Evolutionary conservation across 2,113 vertebrate genomes (phyloP), one percentile per base, ranked within the genome.

Genomic region (Nibea albiflora): DNA sequence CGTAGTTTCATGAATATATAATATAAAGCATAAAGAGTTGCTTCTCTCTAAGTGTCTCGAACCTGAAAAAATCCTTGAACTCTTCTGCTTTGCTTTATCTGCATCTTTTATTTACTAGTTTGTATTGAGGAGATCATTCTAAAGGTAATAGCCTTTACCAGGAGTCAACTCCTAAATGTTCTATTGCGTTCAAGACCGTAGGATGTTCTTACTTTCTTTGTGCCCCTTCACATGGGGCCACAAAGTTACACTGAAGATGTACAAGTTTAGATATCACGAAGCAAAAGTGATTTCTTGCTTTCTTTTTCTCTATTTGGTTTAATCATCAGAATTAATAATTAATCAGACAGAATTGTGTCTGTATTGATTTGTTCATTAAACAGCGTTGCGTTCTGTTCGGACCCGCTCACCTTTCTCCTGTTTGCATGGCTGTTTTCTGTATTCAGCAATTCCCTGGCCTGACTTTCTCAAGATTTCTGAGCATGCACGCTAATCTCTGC

Each of bases 1-100:
- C 42, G 1, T 22, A 35, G 46, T 42, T 42, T 71, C 50, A 73
- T 22, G 8, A 74, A 65, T 60, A 24, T 76, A 20, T 14, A 24
- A 61, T 49, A 61, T 65, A 57, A 70, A 73, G 44, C 26, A 66
- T 52, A 11, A 20, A 80, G 60, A 71, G 53, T 70, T 67, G 47
- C 3, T 1, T 53, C 0, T 2, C 20, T 15, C 24, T 19, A 31
- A n/a, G 5, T 17, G 10, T 5, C 16, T 53, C 15, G 8, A 9
- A 1, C 10, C 11, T 42, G 22, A 76, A n/a, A n/a, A 68, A 50
- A 78, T 75, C 49, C 22, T 80, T 58, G 49, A 81, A 64, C 49
- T 83, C 44, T 11, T 70, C 46, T 71, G 24, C 42, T 77, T 42
- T 15, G 28, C 42, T 42, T 81, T 1, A 28, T 74, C 63, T 46